Evolutionary conservation across 2,113 vertebrate genomes (phyloP), one percentile per base, ranked within the genome.

Genomic region (Vidua chalybeata): DNA sequence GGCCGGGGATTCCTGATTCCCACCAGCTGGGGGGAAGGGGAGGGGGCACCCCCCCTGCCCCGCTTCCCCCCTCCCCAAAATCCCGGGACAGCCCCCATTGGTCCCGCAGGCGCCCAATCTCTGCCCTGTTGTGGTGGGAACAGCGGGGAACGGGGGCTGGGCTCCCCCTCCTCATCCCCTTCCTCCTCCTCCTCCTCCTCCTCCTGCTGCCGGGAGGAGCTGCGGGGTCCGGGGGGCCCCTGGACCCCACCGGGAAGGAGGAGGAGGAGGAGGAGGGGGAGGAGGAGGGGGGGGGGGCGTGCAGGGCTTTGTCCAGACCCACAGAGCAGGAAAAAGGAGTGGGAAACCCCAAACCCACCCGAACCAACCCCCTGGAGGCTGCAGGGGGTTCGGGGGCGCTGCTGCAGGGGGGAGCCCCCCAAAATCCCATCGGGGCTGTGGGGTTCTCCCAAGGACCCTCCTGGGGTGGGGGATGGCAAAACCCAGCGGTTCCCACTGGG

Each of bases 71-170:
- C 45, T 12, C 30, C 59, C 35, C 45, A 48, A 45, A 80, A 82
- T 33, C 35, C 31, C 3, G 12, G 22, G 4, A 21, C 24, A 20
- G 54, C 37, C 13, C 33, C 54, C 23, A 95, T 95, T 95, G 95
- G 94, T 30, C 52, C n/a, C 27, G 3, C 0, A 1, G 22, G 59
- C 2, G 3, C 58, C 98, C 97, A 98, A 97, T 97, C 95, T 79
- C 71, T 2, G 82, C 71, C 95, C 69, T 98, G 97, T 93, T 77
- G 86, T 35, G 97, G 61, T 13, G 45, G 52, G 58, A 61, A 27
- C 9, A 8, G 48, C 33, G 13, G 69, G 11, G 16, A 6, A 3
- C 3, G 30, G 48, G 51, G 79, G 49, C n/a, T 79, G 8, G 62
- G n/a, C 13, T 41, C 31, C 63, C 52, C 79, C 59, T 85, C 68